Evolutionary conservation across 2,113 vertebrate genomes (phyloP).

Genomic region (Galbula dea): DNA sequence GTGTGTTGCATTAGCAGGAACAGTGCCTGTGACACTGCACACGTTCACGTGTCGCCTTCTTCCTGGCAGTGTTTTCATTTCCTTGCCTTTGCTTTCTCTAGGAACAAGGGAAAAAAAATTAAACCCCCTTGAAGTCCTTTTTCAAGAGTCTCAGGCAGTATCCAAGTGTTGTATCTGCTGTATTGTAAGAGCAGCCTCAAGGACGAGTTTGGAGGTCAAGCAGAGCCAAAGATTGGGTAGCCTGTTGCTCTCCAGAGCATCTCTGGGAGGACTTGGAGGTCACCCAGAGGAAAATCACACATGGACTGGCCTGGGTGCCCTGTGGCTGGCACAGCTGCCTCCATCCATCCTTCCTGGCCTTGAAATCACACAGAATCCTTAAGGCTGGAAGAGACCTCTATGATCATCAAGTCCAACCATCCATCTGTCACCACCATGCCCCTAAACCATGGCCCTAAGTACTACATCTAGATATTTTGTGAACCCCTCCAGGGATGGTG

Average conservation of each 20-base stretch:
- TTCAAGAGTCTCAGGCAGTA: neutral
- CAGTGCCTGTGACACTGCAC: neutral
- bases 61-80: neutral
- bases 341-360: neutral
- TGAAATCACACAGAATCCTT: too few relatives aligned
- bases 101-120: neutral
- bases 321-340: neutral
- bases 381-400: too few relatives aligned
- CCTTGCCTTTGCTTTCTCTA: neutral
- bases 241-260: neutral
- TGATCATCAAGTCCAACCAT: too few relatives aligned
- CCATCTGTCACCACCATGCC: too few relatives aligned
- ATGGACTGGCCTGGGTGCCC: neutral
- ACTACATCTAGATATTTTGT: too few relatives aligned
- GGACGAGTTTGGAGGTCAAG: neutral
- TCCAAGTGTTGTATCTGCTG: neutral
- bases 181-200: neutral
- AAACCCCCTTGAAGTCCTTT: neutral
- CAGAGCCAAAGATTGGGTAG: fast-evolving
- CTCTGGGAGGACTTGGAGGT: neutral
- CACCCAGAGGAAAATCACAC: neutral
- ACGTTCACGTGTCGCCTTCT: neutral
- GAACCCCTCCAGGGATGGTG: too few relatives aligned
- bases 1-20: neutral
- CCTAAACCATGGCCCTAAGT: too few relatives aligned